Conservation (phyloP, 2,797 vertebrate species). For the Botia kubotai region DNA sequence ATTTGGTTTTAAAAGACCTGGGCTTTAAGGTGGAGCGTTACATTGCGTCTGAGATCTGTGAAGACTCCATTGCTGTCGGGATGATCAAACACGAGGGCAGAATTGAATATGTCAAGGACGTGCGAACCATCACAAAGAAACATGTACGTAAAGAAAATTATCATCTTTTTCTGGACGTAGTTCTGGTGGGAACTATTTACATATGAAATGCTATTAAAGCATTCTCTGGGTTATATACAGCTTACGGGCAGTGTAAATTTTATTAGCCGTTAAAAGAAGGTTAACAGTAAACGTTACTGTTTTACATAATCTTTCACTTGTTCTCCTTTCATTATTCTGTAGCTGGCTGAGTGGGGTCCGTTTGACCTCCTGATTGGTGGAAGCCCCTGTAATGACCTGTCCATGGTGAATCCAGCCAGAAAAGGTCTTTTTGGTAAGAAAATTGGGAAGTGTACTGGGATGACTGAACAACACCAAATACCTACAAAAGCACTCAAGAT, state of each 20-base stretch:
- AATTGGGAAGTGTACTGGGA: not conserved
- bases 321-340: constrained; percentile 27
- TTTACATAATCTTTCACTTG: not conserved
- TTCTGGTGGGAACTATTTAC: not conserved
- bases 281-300: not conserved
- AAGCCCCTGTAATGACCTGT: constrained; percentile 90
- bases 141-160: constrained; percentile 79
- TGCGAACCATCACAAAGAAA: constrained; percentile 90
- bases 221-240: not conserved
- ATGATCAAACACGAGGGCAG: constrained; percentile 87
- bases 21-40: constrained; percentile 92
- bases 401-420: constrained; percentile 88
- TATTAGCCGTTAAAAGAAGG: too few relatives aligned
- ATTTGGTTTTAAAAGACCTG: constrained; percentile 90
- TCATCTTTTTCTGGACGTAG: not conserved
- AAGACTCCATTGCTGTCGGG: constrained; percentile 86
- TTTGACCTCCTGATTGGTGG: constrained; percentile 95
- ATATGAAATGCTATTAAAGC: not conserved
- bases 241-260: too few relatives aligned
- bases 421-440: constrained; percentile 91
- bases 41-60: constrained; percentile 91
- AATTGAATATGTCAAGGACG: constrained; percentile 88
- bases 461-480: not conserved
- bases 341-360: constrained; percentile 95
- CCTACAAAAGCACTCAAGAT: not conserved